These are phyloP conservation scores for Capromys pilorides DNA, from an alignment of 2,797 vertebrate genomes.

Conservation along the genomic window DNA sequence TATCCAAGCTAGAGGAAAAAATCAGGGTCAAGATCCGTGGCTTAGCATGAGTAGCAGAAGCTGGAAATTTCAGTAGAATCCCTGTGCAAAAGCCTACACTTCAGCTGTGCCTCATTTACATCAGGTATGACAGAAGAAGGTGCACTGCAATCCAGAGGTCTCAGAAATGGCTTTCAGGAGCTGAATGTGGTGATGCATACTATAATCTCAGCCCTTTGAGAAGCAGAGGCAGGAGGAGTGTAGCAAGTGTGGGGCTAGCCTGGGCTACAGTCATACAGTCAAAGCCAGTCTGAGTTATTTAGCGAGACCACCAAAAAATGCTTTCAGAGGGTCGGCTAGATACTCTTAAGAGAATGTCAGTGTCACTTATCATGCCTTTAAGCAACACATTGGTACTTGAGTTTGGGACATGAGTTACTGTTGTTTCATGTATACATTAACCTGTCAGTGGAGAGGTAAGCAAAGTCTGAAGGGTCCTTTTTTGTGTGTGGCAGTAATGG, in stretches of 20 bases:
- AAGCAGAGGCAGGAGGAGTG: neutral
- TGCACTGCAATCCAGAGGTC: neutral
- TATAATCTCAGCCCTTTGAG: neutral
- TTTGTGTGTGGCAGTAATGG: neutral
- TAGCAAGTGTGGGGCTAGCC: neutral
- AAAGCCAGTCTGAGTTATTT: neutral
- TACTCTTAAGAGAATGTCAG: neutral
- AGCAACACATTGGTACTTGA: neutral
- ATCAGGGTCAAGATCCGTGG: conserved; percentile 8
- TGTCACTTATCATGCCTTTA: neutral
- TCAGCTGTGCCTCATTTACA: neutral
- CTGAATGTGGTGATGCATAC: neutral
- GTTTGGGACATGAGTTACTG: neutral
- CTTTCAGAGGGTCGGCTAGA: neutral
- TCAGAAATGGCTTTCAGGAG: neutral
- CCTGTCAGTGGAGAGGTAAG: neutral
- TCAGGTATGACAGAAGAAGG: neutral
- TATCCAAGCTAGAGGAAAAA: conserved; percentile 13
- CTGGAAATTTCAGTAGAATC: neutral
- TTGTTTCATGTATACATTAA: neutral
- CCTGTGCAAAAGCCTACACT: neutral
- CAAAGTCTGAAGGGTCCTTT: neutral
- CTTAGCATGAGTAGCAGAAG: neutral
- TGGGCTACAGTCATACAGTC: neutral
- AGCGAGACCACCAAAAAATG: neutral